These are phyloP conservation scores for Monomorium pharaonis DNA, from an alignment of 1,140 invertebrate species.

Conservation along the genomic window DNA sequence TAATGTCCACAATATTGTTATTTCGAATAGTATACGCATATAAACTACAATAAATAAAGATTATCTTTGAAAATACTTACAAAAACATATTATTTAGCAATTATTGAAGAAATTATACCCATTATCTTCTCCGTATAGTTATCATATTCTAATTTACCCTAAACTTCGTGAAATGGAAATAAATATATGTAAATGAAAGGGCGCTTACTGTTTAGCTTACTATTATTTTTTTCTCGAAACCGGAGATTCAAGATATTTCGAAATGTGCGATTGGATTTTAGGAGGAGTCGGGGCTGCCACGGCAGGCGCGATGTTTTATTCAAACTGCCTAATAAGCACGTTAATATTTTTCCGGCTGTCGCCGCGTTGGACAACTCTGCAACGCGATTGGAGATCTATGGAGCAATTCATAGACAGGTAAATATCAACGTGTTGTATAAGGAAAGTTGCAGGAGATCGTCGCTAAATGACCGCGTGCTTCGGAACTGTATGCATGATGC, in stretches of 20 bases:
- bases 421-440: background rate
- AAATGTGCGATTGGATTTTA: constrained; percentile 60
- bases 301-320: constrained; percentile 84
- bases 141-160: too few species aligned
- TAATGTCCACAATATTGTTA: too few species aligned
- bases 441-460: background rate
- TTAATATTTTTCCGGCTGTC: constrained; percentile 82
- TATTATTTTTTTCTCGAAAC: background rate
- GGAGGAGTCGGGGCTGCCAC: constrained; percentile 84
- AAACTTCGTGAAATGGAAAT: too few species aligned
- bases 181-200: too few species aligned
- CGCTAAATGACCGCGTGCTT: background rate
- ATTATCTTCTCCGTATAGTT: too few species aligned
- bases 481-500: background rate
- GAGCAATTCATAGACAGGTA: constrained; percentile 82
- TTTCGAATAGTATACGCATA: too few species aligned
- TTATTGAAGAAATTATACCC: too few species aligned
- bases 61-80: too few species aligned
- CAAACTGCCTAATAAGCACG: constrained; percentile 82
- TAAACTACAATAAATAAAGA: too few species aligned
- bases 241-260: background rate
- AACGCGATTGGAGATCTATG: constrained; percentile 82
- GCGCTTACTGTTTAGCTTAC: too few species aligned
- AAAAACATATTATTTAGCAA: too few species aligned
- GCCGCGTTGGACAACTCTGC: constrained; percentile 80